Evolutionary conservation across 2,888 invertebrate species (phyloP).

Genomic region (Sarcophaga carnaria): DNA sequence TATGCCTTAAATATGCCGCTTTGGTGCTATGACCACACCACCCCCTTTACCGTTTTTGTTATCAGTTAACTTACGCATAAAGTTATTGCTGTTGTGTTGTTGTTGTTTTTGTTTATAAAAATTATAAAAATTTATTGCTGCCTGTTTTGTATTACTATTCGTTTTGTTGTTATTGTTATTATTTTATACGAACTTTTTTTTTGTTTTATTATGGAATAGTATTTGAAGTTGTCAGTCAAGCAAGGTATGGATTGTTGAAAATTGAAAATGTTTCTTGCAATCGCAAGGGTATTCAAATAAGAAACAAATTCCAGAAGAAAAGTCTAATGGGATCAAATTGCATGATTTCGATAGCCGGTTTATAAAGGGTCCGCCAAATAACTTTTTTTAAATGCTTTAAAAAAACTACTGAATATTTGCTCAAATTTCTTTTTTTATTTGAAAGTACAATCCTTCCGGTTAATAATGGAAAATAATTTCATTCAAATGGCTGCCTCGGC

Average conservation of each 20-base stretch:
- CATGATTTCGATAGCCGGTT: too few relatives aligned
- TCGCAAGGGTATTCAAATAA: too few relatives aligned
- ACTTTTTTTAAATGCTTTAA: too few relatives aligned
- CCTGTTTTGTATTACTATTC: constrained; percentile 54
- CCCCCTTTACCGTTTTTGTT: neutral
- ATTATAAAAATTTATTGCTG: constrained; percentile 56
- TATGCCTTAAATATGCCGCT: constrained; percentile 23
- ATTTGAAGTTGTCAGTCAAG: constrained; percentile 41
- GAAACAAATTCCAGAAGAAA: too few relatives aligned
- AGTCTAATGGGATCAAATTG: too few relatives aligned
- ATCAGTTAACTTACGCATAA: constrained; percentile 58
- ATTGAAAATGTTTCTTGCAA: too few relatives aligned
- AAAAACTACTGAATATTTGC: too few relatives aligned
- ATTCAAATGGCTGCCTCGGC: too few relatives aligned
- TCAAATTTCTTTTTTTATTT: too few relatives aligned
- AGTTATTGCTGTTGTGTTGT: constrained; percentile 28
- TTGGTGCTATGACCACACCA: neutral
- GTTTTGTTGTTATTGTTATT: constrained; percentile 41
- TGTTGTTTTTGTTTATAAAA: neutral
- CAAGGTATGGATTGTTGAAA: constrained; percentile 26
- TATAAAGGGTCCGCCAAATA: too few relatives aligned
- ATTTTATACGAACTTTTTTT: neutral
- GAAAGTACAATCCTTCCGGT: too few relatives aligned
- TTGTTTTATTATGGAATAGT: constrained; percentile 35
- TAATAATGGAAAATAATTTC: too few relatives aligned